Evolutionary conservation across 2,113 vertebrate genomes (phyloP).

Genomic region (Dicrurus megarhynchus): DNA sequence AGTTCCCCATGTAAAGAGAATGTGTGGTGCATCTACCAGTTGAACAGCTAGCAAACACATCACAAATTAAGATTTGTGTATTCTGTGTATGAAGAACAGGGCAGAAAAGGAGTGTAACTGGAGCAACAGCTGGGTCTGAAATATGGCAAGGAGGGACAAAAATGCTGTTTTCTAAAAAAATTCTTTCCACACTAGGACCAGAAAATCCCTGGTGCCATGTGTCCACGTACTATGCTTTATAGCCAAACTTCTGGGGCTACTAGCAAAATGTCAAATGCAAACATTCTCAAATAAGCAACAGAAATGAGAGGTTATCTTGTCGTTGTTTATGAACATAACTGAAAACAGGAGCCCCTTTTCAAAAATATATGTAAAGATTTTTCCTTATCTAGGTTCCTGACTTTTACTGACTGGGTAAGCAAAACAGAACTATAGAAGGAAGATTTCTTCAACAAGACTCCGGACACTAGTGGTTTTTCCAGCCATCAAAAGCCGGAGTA

Average conservation of each 20-base stretch:
- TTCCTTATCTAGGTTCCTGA: neutral
- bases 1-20: neutral
- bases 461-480: neutral
- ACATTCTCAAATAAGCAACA: neutral
- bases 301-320: neutral
- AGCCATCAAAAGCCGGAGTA: neutral
- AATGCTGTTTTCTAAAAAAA: neutral
- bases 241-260: neutral
- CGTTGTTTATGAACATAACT: neutral
- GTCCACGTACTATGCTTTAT: neutral
- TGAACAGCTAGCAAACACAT: neutral
- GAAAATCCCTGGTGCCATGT: neutral
- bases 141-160: neutral
- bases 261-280: neutral
- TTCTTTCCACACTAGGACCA: neutral
- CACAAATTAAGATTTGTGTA: neutral
- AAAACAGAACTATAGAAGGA: neutral
- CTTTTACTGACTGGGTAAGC: neutral
- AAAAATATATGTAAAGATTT: neutral
- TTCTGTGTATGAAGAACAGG: neutral
- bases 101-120: neutral
- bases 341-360: neutral
- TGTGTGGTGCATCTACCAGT: neutral
- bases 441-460: neutral
- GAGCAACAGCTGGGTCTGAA: neutral